A percentile compares a stretch with the other conserved stretches of the same genome.
Evolutionary conservation across 2,888 invertebrate species (phyloP).

Genomic region (Xanthia icteritia): DNA sequence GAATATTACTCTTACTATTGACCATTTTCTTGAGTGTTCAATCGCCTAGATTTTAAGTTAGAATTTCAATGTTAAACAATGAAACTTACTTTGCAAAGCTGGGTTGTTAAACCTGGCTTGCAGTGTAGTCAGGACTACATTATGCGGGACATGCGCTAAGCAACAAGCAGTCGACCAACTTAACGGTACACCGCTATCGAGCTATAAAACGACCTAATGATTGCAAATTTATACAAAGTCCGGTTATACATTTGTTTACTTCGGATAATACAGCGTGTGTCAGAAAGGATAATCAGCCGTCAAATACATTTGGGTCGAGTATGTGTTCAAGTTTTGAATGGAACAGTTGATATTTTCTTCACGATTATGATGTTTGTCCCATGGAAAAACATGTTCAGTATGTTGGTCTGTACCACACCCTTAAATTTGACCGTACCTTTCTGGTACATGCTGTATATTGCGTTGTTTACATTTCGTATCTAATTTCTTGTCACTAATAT

Average conservation of each 20-base stretch:
- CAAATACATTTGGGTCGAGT: not conserved
- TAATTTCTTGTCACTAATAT: conserved; percentile 23
- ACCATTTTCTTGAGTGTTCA: not conserved
- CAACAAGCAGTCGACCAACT: conserved; percentile 54
- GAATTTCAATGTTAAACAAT: not conserved
- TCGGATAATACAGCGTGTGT: conserved; percentile 22
- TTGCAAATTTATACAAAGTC: conserved; percentile 67
- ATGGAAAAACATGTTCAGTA: not conserved
- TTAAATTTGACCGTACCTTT: not conserved
- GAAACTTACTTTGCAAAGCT: conserved; percentile 23
- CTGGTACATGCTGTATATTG: conserved; percentile 20
- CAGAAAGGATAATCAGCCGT: not conserved
- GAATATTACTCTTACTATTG: not conserved
- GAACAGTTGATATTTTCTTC: not conserved
- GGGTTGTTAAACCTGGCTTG: conserved; percentile 28
- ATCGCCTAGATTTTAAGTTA: not conserved
- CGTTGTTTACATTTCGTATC: conserved; percentile 58
- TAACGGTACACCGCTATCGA: conserved; percentile 60
- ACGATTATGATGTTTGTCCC: not conserved
- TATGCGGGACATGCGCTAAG: conserved; percentile 61
- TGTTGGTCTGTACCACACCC: not conserved
- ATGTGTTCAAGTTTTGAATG: not conserved
- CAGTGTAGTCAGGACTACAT: conserved; percentile 65
- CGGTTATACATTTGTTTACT: conserved; percentile 61
- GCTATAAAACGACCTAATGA: conserved; percentile 56